phyloP scores from a whole-genome alignment of 2,888 invertebrate genomes.

The Epinotia ramella region DNA sequence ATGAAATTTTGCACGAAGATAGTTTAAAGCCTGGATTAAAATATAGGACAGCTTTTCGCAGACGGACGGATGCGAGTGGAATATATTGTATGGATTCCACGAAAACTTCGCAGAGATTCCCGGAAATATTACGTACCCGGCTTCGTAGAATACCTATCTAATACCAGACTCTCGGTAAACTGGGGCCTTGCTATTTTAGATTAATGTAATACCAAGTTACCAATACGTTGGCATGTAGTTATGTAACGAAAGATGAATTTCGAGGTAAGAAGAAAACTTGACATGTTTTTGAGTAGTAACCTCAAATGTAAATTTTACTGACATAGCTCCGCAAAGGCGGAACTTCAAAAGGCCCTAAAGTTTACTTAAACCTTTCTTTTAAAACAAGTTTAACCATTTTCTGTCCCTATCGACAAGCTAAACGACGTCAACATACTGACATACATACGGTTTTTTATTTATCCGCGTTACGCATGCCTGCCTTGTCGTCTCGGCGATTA shows the following conservation, averaged over 20 bases:
- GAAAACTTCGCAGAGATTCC: neutral
- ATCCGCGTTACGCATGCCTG: constrained; percentile 68
- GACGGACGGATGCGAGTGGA: too few relatives aligned
- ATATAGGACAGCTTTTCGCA: too few relatives aligned
- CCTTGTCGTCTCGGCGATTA: constrained; percentile 58
- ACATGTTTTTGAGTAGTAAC: constrained; percentile 26
- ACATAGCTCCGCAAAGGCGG: constrained; percentile 27
- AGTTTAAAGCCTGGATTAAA: too few relatives aligned
- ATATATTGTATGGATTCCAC: neutral
- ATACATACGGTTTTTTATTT: constrained; percentile 74
- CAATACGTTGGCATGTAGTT: neutral
- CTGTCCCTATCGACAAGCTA: constrained; percentile 41
- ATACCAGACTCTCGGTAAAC: neutral
- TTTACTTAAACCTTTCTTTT: constrained; percentile 43
- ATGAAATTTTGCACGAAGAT: too few relatives aligned
- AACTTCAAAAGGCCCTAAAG: constrained; percentile 38
- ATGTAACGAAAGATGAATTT: neutral
- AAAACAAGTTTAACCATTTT: constrained; percentile 43
- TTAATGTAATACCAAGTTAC: too few relatives aligned
- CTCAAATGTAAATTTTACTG: constrained; percentile 43
- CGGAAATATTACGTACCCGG: neutral
- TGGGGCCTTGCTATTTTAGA: neutral
- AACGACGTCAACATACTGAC: constrained; percentile 71
- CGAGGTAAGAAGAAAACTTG: constrained; percentile 7
- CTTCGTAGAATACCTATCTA: neutral